A percentile compares a stretch with the other conserved stretches of the same genome.
Evolutionary conservation across 1,140 invertebrate species (phyloP).

Genomic region (Cepaea nemoralis): DNA sequence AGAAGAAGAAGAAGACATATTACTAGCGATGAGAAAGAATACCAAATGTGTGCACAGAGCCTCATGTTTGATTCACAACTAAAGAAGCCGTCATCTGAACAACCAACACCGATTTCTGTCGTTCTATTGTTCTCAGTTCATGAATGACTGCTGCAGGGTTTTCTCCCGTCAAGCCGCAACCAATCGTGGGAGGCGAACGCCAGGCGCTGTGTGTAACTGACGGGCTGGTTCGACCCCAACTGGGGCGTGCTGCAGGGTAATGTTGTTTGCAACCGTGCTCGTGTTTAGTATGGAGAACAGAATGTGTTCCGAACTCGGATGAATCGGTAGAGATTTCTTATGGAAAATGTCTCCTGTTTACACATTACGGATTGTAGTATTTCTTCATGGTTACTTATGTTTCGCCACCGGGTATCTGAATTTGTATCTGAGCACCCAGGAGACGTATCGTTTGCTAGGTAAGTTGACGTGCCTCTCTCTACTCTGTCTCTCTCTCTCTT

Average conservation of each 20-base stretch:
- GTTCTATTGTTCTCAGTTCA: too few species aligned
- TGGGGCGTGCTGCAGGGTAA: not conserved
- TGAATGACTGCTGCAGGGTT: not conserved
- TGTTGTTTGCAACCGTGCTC: not conserved
- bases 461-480: too few species aligned
- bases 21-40: too few species aligned
- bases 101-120: too few species aligned
- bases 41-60: too few species aligned
- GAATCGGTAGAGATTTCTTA: constrained; percentile 41
- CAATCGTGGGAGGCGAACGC: constrained; percentile 31
- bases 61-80: too few species aligned
- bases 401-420: constrained; percentile 53
- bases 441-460: constrained; percentile 62
- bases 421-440: constrained; percentile 60
- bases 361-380: constrained; percentile 43
- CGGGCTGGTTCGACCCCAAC: constrained; percentile 42
- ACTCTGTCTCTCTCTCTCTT: too few species aligned
- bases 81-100: too few species aligned
- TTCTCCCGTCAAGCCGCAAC: not conserved
- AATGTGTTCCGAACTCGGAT: constrained; percentile 37
- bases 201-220: constrained; percentile 42
- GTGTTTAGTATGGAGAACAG: constrained; percentile 21
- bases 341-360: constrained; percentile 48
- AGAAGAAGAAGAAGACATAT: not conserved
- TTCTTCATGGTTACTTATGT: constrained; percentile 49